Conservation (phyloP, 2,113 vertebrate genomes). For the Chionodraco myersi region DNA sequence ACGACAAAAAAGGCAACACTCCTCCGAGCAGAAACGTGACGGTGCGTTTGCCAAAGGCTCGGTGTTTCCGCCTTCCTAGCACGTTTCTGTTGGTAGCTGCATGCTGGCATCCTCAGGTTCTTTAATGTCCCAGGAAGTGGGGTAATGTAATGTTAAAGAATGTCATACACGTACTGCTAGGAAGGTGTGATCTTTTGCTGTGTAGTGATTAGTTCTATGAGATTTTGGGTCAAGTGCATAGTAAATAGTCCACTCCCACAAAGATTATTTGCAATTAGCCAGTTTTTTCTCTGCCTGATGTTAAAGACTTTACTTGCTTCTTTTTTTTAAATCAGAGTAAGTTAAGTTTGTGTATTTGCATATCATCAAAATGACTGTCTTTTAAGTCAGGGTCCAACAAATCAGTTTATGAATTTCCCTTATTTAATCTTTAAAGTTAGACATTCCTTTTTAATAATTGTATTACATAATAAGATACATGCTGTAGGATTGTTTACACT, state of each 20-base stretch:
- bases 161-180: slow-evolving; percentile 31
- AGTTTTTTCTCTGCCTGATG: slow-evolving; percentile 29
- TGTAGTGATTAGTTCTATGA: slow-evolving; percentile 54
- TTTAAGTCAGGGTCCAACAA: slow-evolving; percentile 38
- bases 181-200: slow-evolving; percentile 64
- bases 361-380: slow-evolving; percentile 38
- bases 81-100: slow-evolving; percentile 55
- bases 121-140: slow-evolving; percentile 56
- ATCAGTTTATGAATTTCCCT: slow-evolving; percentile 37
- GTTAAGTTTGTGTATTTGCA: slow-evolving; percentile 37
- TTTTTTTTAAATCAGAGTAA: slow-evolving; percentile 14
- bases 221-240: slow-evolving; percentile 46
- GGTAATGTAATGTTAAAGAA: slow-evolving; percentile 46
- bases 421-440: slow-evolving; percentile 23
- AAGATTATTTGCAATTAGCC: slow-evolving; percentile 38
- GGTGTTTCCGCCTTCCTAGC: slow-evolving; percentile 58
- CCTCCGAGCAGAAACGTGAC: slow-evolving; percentile 34
- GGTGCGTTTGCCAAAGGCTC: slow-evolving; percentile 39
- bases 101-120: slow-evolving; percentile 76
- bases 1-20: slow-evolving; percentile 33
- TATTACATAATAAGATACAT: background rate
- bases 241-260: slow-evolving; percentile 25
- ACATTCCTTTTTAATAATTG: slow-evolving; percentile 36
- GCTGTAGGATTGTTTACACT: slow-evolving; percentile 12
- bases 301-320: slow-evolving; percentile 45